Conservation (phyloP, 2,888 invertebrate species). For the Mechanitis messenoides region DNA sequence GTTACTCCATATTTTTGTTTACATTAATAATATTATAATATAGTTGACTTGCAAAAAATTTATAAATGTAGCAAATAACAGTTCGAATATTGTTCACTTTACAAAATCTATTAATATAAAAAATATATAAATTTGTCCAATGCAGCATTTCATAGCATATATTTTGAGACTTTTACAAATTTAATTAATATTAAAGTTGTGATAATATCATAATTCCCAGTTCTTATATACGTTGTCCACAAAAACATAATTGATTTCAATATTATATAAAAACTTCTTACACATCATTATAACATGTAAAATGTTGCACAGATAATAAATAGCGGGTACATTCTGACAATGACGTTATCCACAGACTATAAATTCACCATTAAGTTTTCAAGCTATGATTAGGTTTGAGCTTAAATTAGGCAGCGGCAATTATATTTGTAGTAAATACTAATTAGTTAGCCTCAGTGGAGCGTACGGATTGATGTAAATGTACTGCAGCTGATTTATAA, state of each 20-base stretch:
- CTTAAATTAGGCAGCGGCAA: conserved; percentile 25
- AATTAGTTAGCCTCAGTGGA: conserved; percentile 27
- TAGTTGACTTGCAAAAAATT: too few species aligned
- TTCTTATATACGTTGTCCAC: neutral
- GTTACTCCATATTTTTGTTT: too few species aligned
- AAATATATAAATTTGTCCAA: too few species aligned
- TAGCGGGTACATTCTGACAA: conserved; percentile 2
- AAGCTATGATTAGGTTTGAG: conserved; percentile 15
- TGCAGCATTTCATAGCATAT: too few species aligned
- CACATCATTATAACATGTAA: neutral
- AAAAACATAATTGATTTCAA: conserved; percentile 4
- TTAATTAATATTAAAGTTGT: too few species aligned
- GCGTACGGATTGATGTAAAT: conserved; percentile 22
- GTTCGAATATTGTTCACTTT: too few species aligned
- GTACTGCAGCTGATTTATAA: conserved; percentile 26
- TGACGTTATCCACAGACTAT: conserved; percentile 16
- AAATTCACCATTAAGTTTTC: conserved; percentile 28
- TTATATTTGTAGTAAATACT: conserved; percentile 24
- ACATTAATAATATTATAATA: too few species aligned
- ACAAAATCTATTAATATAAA: too few species aligned
- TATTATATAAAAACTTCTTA: conserved; percentile 1
- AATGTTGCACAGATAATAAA: neutral
- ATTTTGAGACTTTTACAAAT: too few species aligned
- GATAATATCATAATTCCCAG: too few species aligned
- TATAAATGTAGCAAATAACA: too few species aligned